These are phyloP conservation scores for Bujurquina vittata DNA, from an alignment of 2,113 vertebrate species.

Conservation along the genomic window DNA sequence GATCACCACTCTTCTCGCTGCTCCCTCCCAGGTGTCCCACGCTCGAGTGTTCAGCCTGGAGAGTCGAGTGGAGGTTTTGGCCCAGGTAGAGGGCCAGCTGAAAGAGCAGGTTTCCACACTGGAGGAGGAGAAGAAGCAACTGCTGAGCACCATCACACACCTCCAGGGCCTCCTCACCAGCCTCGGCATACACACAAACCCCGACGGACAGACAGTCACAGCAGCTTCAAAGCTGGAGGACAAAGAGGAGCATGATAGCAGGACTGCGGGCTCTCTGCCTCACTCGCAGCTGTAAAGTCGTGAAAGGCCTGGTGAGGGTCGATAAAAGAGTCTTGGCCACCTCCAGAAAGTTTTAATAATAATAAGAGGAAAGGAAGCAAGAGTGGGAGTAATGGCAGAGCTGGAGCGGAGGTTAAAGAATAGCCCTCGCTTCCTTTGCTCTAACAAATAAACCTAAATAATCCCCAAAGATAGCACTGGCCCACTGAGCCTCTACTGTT, in stretches of 20 bases:
- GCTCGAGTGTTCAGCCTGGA: slow-evolving; percentile 89
- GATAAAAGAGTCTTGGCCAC: not conserved
- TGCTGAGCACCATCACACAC: slow-evolving; percentile 80
- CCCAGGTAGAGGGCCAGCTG: slow-evolving; percentile 83
- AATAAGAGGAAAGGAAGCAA: slow-evolving; percentile 3
- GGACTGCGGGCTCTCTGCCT: slow-evolving; percentile 21
- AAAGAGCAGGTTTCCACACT: slow-evolving; percentile 82
- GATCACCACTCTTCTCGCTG: not conserved
- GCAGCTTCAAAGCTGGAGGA: not conserved
- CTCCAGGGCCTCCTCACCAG: slow-evolving; percentile 71
- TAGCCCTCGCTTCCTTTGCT: not conserved
- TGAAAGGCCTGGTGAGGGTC: not conserved
- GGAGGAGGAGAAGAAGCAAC: slow-evolving; percentile 84
- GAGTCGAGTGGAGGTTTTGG: slow-evolving; percentile 82
- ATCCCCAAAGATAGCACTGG: slow-evolving; percentile 56
- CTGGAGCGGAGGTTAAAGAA: not conserved
- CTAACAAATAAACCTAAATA: slow-evolving; percentile 13
- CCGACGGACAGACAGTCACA: slow-evolving; percentile 19
- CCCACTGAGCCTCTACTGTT: slow-evolving; percentile 12
- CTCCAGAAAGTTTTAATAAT: slow-evolving; percentile 16
- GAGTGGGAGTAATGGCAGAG: not conserved
- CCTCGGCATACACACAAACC: slow-evolving; percentile 40
- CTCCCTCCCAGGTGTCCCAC: slow-evolving; percentile 84
- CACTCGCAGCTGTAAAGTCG: not conserved
- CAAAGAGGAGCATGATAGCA: not conserved